phyloP scores from a whole-genome alignment of 2,113 vertebrate species.

The Hippocampus abdominalis region DNA sequence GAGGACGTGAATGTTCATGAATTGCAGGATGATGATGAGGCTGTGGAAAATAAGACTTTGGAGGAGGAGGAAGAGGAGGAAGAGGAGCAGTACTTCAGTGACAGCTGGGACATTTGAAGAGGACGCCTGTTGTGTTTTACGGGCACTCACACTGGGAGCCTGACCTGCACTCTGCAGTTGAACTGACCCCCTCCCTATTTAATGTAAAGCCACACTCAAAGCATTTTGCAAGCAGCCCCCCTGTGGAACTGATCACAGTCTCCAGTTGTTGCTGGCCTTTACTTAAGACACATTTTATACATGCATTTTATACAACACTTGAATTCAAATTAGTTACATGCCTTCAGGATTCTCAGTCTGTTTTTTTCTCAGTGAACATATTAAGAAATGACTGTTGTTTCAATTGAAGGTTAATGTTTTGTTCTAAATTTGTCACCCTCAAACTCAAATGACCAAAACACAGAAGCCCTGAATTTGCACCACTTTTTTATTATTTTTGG shows the following conservation, averaged over 20 bases:
- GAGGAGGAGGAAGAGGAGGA: slow-evolving; percentile 64
- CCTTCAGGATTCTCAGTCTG: neutral
- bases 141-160: slow-evolving; percentile 33
- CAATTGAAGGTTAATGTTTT: neutral
- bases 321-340: neutral
- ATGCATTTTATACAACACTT: slow-evolving; percentile 9
- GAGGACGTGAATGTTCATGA: slow-evolving; percentile 45
- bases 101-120: slow-evolving; percentile 81
- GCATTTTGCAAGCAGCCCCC: slow-evolving; percentile 28
- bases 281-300: neutral
- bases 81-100: slow-evolving; percentile 76
- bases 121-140: slow-evolving; percentile 40
- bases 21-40: slow-evolving; percentile 54
- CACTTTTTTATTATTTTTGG: neutral
- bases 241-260: slow-evolving; percentile 18
- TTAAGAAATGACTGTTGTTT: neutral
- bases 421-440: neutral
- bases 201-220: slow-evolving; percentile 28
- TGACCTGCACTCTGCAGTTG: slow-evolving; percentile 40
- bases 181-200: slow-evolving; percentile 49
- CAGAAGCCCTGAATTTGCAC: neutral
- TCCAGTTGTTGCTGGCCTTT: slow-evolving; percentile 1
- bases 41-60: slow-evolving; percentile 44
- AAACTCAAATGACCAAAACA: neutral
- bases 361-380: neutral